Percentiles rank a stretch among this genome's conserved stretches.
Evolutionary conservation across 1,140 invertebrate species (phyloP).

Genomic region (Mesaphorura yosii): DNA sequence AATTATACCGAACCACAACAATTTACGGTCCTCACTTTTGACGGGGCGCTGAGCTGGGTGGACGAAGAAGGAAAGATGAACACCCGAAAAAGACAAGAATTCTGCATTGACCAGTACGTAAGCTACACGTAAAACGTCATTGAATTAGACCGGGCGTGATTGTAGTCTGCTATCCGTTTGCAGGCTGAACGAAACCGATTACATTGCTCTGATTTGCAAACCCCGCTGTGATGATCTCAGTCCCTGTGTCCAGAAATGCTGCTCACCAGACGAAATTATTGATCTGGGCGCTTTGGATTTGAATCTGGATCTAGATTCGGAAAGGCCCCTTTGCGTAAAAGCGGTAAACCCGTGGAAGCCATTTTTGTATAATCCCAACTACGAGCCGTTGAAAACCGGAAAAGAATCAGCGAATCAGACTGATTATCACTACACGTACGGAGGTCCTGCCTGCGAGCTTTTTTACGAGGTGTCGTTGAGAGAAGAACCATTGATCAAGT

Average conservation of each 20-base stretch:
- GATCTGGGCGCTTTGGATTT: constrained; percentile 5
- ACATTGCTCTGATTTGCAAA: constrained; percentile 24
- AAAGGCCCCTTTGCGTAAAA: no score
- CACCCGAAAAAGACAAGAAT: no score
- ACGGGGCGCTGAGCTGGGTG: no score
- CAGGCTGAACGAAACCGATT: constrained; percentile 23
- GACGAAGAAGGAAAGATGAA: no score
- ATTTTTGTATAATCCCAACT: constrained; percentile 8
- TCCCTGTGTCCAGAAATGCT: constrained; percentile 30
- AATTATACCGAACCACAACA: no score
- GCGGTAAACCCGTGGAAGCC: constrained; percentile 23
- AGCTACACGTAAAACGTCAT: background rate
- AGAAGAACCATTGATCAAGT: background rate
- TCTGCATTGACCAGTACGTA: constrained; percentile 29
- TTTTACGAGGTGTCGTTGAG: constrained; percentile 9
- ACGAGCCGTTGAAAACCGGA: background rate
- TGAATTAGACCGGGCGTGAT: background rate
- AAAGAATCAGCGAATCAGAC: no score
- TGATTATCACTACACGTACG: constrained; percentile 14
- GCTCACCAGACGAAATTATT: constrained; percentile 18
- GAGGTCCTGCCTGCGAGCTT: constrained; percentile 14
- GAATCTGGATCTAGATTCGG: no score
- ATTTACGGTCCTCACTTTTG: no score
- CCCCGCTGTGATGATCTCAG: constrained; percentile 19
- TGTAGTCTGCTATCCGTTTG: background rate